A percentile compares a stretch with the other conserved stretches of the same genome.
These are phyloP conservation scores for Ferrisia virgata DNA, from an alignment of 2,888 invertebrate species.

Conservation along the genomic window DNA sequence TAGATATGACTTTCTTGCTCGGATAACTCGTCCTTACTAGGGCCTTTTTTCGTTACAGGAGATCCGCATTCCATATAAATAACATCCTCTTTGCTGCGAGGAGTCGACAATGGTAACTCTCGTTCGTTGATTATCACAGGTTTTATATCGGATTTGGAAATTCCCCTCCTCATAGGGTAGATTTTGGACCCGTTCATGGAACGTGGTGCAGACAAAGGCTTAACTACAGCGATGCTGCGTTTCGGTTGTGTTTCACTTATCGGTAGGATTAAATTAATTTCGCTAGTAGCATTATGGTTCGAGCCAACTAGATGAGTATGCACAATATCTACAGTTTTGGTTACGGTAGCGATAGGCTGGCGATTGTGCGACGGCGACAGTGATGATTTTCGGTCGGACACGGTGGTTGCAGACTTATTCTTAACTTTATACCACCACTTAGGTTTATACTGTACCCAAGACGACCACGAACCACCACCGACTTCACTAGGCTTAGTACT, in stretches of 20 bases:
- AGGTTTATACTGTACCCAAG: not conserved
- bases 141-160: not conserved
- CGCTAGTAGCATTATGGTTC: not conserved
- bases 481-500: not conserved
- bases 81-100: not conserved
- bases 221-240: not conserved
- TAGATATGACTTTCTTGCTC: not conserved
- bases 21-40: not conserved
- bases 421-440: not conserved
- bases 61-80: not conserved
- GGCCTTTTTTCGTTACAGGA: not conserved
- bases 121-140: not conserved
- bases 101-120: not conserved
- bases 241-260: not conserved
- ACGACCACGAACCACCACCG: not conserved
- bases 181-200: not conserved
- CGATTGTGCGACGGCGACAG: not conserved
- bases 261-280: not conserved
- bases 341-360: not conserved
- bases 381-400: not conserved
- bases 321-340: not conserved
- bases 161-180: not conserved
- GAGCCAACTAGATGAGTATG: not conserved
- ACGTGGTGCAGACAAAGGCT: not conserved
- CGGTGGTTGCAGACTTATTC: not conserved